phyloP scores from a whole-genome alignment of 2,797 vertebrate species.

The Eleutherodactylus coqui region DNA sequence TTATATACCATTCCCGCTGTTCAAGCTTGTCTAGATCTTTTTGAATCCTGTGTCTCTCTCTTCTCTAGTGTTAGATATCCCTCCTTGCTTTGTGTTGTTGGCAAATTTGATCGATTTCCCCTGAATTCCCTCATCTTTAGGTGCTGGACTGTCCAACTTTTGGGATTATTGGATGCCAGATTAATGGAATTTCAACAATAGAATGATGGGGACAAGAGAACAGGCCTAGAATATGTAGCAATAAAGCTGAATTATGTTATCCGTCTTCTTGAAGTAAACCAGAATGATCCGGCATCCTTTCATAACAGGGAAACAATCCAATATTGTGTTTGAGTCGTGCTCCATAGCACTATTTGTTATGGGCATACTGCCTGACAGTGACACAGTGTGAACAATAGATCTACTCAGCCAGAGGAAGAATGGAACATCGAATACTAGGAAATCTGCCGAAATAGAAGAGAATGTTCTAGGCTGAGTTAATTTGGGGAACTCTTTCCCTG shows the following conservation, averaged over 20 bases:
- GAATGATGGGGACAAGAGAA: not conserved
- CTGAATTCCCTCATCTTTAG: too few species aligned
- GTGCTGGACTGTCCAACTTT: too few species aligned
- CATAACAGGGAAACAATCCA: not conserved
- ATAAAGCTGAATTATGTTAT: not conserved
- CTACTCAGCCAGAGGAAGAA: not conserved
- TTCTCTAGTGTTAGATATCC: too few species aligned
- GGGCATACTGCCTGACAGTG: slow-evolving; percentile 20
- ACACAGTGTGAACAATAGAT: slow-evolving; percentile 16
- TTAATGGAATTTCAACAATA: not conserved
- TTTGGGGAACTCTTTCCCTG: not conserved
- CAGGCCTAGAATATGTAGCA: not conserved
- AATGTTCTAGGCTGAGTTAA: slow-evolving; percentile 32
- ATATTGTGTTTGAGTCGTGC: not conserved
- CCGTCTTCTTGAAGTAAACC: not conserved
- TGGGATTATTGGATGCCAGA: too few species aligned
- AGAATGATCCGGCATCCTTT: not conserved
- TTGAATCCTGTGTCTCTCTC: too few species aligned
- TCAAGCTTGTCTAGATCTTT: too few species aligned
- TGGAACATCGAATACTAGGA: slow-evolving; percentile 3
- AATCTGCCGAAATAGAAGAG: slow-evolving; percentile 14
- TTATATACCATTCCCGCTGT: too few species aligned
- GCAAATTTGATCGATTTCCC: too few species aligned
- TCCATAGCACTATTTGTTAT: slow-evolving; percentile 9
- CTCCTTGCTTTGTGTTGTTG: too few species aligned